Percentiles rank a stretch among this genome's conserved stretches.
Conservation (phyloP, 2,113 vertebrate genomes). For the Stigmatopora nigra region DNA sequence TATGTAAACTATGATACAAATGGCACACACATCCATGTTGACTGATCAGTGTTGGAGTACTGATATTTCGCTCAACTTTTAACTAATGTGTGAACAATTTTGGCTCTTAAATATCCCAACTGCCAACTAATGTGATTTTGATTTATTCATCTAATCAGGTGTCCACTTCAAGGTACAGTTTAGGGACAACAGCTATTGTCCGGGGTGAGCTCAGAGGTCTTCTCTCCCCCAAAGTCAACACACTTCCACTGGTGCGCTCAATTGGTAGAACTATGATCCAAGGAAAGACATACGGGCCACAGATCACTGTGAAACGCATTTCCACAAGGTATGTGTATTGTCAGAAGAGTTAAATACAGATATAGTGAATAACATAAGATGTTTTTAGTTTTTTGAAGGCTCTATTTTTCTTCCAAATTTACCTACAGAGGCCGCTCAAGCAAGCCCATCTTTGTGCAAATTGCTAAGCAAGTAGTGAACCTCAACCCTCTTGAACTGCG, state of each 20-base stretch:
- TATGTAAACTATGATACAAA: too few relatives aligned
- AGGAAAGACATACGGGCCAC: constrained; percentile 77
- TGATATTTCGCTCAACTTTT: too few relatives aligned
- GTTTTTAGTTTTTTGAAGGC: background rate
- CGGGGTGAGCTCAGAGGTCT: constrained; percentile 73
- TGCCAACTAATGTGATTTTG: too few relatives aligned
- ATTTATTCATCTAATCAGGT: constrained; percentile 40
- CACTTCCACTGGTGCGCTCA: constrained; percentile 71
- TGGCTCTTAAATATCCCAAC: too few relatives aligned
- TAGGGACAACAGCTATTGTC: constrained; percentile 69
- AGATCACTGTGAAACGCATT: constrained; percentile 76
- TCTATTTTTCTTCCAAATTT: background rate
- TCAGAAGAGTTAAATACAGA: background rate
- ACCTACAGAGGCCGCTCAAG: constrained; percentile 72
- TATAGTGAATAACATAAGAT: background rate
- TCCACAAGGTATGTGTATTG: constrained; percentile 63
- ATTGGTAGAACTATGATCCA: constrained; percentile 77
- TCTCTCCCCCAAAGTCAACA: constrained; percentile 76
- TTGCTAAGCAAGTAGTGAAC: constrained; percentile 73
- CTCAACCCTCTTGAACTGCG: constrained; percentile 74
- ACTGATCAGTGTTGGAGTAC: too few relatives aligned
- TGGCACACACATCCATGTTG: too few relatives aligned
- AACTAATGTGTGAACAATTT: too few relatives aligned
- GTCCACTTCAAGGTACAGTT: constrained; percentile 68
- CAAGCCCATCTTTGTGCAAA: constrained; percentile 78